These are phyloP conservation scores for Crioceris asparagi DNA, from an alignment of 2,888 invertebrate species.

Conservation along the genomic window DNA sequence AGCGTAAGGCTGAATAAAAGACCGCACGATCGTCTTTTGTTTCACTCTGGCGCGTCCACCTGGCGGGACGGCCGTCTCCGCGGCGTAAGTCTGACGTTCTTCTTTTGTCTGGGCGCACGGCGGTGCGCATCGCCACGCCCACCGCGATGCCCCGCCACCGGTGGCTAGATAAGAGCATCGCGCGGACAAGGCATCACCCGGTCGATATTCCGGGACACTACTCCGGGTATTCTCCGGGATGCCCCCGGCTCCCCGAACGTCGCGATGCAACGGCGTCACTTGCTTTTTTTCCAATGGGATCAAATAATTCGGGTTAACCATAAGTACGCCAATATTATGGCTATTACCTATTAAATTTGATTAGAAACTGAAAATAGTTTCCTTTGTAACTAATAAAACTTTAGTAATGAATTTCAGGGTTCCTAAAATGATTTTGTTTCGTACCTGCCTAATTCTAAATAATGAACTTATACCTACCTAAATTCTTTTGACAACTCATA, in stretches of 20 bases:
- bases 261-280: too few species aligned
- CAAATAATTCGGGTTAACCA: too few species aligned
- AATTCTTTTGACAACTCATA: too few species aligned
- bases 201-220: constrained; percentile 33
- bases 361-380: too few species aligned
- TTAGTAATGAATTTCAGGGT: too few species aligned
- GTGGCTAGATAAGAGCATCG: constrained; percentile 34
- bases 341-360: too few species aligned
- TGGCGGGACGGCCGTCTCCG: constrained; percentile 16
- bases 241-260: constrained; percentile 12
- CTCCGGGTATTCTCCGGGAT: constrained; percentile 31
- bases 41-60: constrained; percentile 22
- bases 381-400: too few species aligned
- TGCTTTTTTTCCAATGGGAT: too few species aligned
- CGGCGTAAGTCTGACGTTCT: constrained; percentile 27
- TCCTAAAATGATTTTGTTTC: too few species aligned
- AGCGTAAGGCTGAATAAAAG: constrained; percentile 24
- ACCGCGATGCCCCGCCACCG: constrained; percentile 32
- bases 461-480: too few species aligned
- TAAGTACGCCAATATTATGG: too few species aligned
- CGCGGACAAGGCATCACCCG: constrained; percentile 12
- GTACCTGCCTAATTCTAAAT: too few species aligned
- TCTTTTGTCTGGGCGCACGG: constrained; percentile 29
- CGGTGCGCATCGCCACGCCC: constrained; percentile 30
- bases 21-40: constrained; percentile 20